Conservation (phyloP, 1,140 invertebrate genomes). For the Araneus ventricosus region DNA sequence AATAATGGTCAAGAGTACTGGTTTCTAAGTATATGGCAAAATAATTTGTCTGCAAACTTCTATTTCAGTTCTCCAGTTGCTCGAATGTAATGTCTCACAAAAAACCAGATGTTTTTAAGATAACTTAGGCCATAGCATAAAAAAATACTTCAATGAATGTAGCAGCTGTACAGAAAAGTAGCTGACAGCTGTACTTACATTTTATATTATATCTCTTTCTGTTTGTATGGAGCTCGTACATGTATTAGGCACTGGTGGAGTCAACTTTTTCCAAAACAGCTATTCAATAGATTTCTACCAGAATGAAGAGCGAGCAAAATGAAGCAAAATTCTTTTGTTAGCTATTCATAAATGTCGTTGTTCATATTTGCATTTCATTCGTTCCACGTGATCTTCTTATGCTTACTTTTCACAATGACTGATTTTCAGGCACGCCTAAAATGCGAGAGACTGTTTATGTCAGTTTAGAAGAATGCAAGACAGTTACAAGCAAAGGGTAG, state of each 20-base stretch:
- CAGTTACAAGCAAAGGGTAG: constrained; percentile 38
- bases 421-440: constrained; percentile 58
- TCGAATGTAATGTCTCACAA: too few relatives aligned
- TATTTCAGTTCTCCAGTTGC: too few relatives aligned
- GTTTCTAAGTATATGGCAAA: too few relatives aligned
- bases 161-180: too few relatives aligned
- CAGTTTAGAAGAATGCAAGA: constrained; percentile 44
- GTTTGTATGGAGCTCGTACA: too few relatives aligned
- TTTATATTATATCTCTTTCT: too few relatives aligned
- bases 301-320: neutral
- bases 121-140: too few relatives aligned
- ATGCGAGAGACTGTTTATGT: neutral
- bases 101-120: too few relatives aligned
- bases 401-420: constrained; percentile 17
- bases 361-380: constrained; percentile 27
- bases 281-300: neutral
- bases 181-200: too few relatives aligned
- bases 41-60: too few relatives aligned
- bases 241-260: neutral
- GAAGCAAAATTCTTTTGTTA: constrained; percentile 11
- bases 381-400: neutral
- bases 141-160: too few relatives aligned
- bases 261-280: neutral
- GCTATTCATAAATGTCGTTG: neutral
- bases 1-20: too few relatives aligned